phyloP scores from a whole-genome alignment of 2,888 invertebrate species.

The Hydraecia micacea region DNA sequence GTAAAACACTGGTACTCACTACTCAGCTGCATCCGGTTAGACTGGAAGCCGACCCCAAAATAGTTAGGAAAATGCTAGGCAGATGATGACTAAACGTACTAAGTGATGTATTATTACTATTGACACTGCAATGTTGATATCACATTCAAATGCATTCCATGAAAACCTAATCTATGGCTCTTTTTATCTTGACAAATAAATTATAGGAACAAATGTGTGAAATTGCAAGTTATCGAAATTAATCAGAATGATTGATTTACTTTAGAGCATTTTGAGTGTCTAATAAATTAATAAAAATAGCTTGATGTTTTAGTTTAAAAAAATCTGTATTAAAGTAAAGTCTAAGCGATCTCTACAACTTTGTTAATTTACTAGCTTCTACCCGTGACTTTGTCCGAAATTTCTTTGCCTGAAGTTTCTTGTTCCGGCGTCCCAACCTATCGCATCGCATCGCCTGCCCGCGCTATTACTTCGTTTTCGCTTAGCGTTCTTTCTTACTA shows the following conservation, averaged over 20 bases:
- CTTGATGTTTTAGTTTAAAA: not conserved
- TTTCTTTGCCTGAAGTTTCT: too few relatives aligned
- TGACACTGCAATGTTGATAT: slow-evolving; percentile 19
- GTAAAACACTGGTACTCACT: too few relatives aligned
- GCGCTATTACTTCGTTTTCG: too few relatives aligned
- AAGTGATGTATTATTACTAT: slow-evolving; percentile 13
- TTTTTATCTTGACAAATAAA: slow-evolving; percentile 21
- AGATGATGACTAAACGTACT: too few relatives aligned
- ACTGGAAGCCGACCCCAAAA: too few relatives aligned
- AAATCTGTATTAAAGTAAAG: not conserved
- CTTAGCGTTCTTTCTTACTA: too few relatives aligned
- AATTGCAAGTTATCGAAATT: not conserved
- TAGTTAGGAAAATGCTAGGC: too few relatives aligned
- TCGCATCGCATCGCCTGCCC: too few relatives aligned
- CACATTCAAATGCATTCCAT: slow-evolving; percentile 33
- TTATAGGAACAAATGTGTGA: not conserved
- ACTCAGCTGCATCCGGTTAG: too few relatives aligned
- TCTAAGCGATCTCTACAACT: not conserved
- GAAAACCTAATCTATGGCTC: slow-evolving; percentile 9
- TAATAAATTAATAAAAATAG: not conserved
- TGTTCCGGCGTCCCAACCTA: too few relatives aligned
- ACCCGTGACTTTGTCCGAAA: too few relatives aligned
- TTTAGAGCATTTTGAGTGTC: not conserved
- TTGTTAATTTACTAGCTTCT: not conserved
- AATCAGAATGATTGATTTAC: not conserved